Base-by-base conservation (phyloP, 2,797 vertebrate genomes). In the Luscinia megarhynchos region DNA sequence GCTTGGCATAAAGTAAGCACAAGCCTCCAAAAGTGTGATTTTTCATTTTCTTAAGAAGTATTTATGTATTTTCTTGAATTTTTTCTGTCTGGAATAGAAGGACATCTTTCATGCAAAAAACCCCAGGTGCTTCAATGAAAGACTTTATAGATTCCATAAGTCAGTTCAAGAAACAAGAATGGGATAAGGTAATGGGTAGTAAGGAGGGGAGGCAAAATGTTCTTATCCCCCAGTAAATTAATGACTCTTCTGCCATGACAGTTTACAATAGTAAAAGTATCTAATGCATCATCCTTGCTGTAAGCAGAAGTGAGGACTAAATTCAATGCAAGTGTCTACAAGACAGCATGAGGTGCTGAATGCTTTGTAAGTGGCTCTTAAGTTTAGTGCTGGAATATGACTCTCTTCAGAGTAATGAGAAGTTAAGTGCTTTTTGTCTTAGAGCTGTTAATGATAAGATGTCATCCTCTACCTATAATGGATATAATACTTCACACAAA, bases 381-480 rank as follows among this genome's bases (percentile, higher is more conserved):
- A 70, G 23, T 84, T 92, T 89, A 87, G 41, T 61, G 61, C 68
- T 67, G 34, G 45, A 53, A 55, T 73, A n/a, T 29, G 46, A 32
- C 41, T 87, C 26, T 43, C 6, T 62, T 74, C 62, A 72, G 45
- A 70, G 50, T 74, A 79, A 73, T 46, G 72, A 53, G 53, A 74
- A 63, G 12, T 84, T 76, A 87, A 92, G 36, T 53, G 53, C 27
- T 85, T 85, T 94, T 75, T 94, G 27, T 93, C 87, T 80, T 69
- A 20, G 43, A 74, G 29, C 48, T 89, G 59, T 74, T 92, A 85
- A 78, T 77, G 67, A 93, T 34, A 93, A 55, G 67, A 63, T 78
- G 41, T 54, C 69, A 78, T 89, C 64, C 19, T 50, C 22, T 46
- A 7, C 48, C 55, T 80, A 2, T 72, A 91, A 78, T 27, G 46